Evolutionary conservation across 2,888 invertebrate species (phyloP), one percentile per base, ranked within the genome.

Genomic region (Lasioglossum leucozonium): DNA sequence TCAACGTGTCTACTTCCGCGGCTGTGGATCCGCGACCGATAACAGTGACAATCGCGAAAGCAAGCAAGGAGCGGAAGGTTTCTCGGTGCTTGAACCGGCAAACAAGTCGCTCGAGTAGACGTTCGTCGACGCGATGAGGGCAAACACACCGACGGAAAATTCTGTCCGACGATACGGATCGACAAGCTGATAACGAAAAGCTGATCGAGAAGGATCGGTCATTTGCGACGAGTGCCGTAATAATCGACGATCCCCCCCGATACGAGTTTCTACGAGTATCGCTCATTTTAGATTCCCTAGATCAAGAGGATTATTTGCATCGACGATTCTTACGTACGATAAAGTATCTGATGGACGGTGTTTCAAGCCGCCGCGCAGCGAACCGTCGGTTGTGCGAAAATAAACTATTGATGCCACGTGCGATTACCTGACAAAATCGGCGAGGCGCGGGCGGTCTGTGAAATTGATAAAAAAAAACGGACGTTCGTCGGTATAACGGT

Each of bases 381-480:
- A 37, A 42, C 69, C 8, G 44, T 40, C 65, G 37, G 55, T 76
- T 72, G 76, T 47, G 82, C 51, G 75, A 88, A 87, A 89, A 86
- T 87, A 90, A 89, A 89, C 82, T 37, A 40, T n/a, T 10, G 37
- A 18, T 58, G 81, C 84, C 89, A 86, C 73, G 85, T 88, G 86
- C 51, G 72, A 67, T 72, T 51, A 44, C 76, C 42, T 30, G 72
- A 40, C 13, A 4, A 65, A 51, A 58, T 86, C 73, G 62, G 72
- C 75, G 81, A 71, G 76, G 42, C 42, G 55, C 47, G 30, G 22
- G 18, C 47, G 18, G 47, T 16, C 30, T 51, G 55, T 55, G 69
- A 62, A 79, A 65, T 26, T 74, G 73, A 81, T 77, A 78, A 82
- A 78, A 78, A 82, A 78, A 77, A 67, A 69, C 13, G 62, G 22